Base-by-base conservation (phyloP, 2,888 invertebrate species). In the Pyralis farinalis region DNA sequence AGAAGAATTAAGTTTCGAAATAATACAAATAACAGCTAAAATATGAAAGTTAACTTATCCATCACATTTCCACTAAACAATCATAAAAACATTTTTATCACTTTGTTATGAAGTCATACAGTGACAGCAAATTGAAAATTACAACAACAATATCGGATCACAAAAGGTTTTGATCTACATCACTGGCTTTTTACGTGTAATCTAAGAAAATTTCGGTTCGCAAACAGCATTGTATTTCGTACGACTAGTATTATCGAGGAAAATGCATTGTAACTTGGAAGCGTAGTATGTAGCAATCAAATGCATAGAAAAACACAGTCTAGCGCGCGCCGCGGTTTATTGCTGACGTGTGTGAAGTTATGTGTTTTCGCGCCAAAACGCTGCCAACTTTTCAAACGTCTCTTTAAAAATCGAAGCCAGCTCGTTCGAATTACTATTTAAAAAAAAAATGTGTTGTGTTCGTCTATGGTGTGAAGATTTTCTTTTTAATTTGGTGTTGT, bases 351-450 rank as follows among this genome's bases (percentile, higher is more conserved):
- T 57, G 25, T 37, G 43, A 42, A 41, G 58, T 54, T 49, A 40
- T 54, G 57, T 53, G 62, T 71, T 75, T 75, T 71, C 66, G 66
- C 76, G 78, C 68, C 62, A 64, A 74, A 77, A 73, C 62, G 63
- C 60, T 63, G 61, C 53, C 55, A 58, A 63, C 60, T 64, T 63
- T 63, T 44, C 67, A 69, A 63, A 51, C 60, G 55, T 59, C 61
- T 55, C 55, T 34, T 54, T 55, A 51, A 55, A 63, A 59, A 49
- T 43, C 46, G 46, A 43, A 54, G 16, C 16, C 16, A 16, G 42
- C 48, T 35, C 42, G 25, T 42, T 16, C 40, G 37, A 25, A 45
- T 42, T 47, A 22, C 30, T 9, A 31, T 33, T 37, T 37, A 21
- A 7, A 12, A 21, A 20, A 20, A 12, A n/a, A n/a, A 3, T 25